These are phyloP conservation scores for Drosophila biarmipes DNA, from an alignment of 1,140 invertebrate species.

Conservation along the genomic window DNA sequence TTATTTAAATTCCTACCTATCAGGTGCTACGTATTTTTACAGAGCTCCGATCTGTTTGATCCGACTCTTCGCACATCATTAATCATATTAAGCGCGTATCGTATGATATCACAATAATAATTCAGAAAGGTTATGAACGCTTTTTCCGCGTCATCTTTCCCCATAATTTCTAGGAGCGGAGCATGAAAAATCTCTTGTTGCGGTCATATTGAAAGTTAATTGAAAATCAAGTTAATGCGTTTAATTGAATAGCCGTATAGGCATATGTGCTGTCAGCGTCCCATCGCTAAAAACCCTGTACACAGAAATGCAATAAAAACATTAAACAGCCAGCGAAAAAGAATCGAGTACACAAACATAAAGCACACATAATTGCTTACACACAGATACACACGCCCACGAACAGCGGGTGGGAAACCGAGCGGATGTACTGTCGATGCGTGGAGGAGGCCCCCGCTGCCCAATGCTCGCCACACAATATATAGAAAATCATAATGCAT, in stretches of 20 bases:
- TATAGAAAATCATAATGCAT: slow-evolving; percentile 82
- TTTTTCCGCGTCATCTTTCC: slow-evolving; percentile 36
- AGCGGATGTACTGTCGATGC: slow-evolving; percentile 44
- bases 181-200: slow-evolving; percentile 64
- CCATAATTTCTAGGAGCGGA: slow-evolving; percentile 26
- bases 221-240: slow-evolving; percentile 82
- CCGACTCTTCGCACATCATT: slow-evolving; percentile 33
- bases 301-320: slow-evolving; percentile 77
- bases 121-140: slow-evolving; percentile 13
- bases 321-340: slow-evolving; percentile 52
- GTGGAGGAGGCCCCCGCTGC: slow-evolving; percentile 35
- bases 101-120: slow-evolving; percentile 8
- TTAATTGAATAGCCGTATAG: slow-evolving; percentile 70
- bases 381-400: slow-evolving; percentile 22
- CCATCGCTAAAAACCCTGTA: slow-evolving; percentile 66
- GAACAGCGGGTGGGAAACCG: slow-evolving; percentile 34
- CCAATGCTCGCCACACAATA: slow-evolving; percentile 34
- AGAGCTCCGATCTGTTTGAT: slow-evolving; percentile 8
- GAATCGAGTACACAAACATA: slow-evolving; percentile 52
- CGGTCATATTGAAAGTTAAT: slow-evolving; percentile 75
- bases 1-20: neutral
- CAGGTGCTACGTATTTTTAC: neutral
- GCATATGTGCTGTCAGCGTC: slow-evolving; percentile 53
- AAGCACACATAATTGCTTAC: slow-evolving; percentile 61
- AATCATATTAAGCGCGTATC: slow-evolving; percentile 13